Evolutionary conservation across 2,888 invertebrate species (phyloP).

Genomic region (Steinernema hermaphroditum): DNA sequence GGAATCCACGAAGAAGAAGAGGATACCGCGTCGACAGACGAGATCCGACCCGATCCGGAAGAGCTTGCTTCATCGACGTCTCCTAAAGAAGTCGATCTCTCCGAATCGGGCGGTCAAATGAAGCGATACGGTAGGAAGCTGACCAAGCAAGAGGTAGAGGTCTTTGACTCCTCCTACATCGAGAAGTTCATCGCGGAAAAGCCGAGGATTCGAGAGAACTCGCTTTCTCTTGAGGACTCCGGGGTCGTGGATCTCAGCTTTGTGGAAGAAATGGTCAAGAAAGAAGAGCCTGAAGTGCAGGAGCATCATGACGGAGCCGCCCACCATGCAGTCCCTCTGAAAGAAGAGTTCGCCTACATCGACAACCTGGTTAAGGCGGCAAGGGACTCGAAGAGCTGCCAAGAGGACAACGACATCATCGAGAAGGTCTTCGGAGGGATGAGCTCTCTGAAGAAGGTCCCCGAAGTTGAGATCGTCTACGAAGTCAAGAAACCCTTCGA

Average conservation of each 20-base stretch:
- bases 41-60: background rate
- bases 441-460: background rate
- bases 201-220: background rate
- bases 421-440: conserved; percentile 1
- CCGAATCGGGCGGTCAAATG: background rate
- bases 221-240: background rate
- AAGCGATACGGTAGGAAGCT: conserved; percentile 8
- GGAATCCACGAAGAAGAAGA: background rate
- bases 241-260: background rate
- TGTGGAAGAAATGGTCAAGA: background rate
- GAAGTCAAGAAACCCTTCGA: background rate
- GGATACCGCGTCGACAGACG: background rate
- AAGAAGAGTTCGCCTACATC: background rate
- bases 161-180: background rate
- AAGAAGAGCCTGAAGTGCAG: background rate
- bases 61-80: conserved; percentile 15
- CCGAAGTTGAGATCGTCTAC: background rate
- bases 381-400: background rate
- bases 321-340: background rate
- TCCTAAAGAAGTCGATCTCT: conserved; percentile 14
- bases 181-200: background rate
- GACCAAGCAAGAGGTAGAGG: background rate
- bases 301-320: background rate
- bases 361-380: background rate
- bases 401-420: background rate